Percentiles rank a stretch among this genome's conserved stretches.
phyloP scores from a whole-genome alignment of 1,140 invertebrate genomes.

The Bombus huntii region DNA sequence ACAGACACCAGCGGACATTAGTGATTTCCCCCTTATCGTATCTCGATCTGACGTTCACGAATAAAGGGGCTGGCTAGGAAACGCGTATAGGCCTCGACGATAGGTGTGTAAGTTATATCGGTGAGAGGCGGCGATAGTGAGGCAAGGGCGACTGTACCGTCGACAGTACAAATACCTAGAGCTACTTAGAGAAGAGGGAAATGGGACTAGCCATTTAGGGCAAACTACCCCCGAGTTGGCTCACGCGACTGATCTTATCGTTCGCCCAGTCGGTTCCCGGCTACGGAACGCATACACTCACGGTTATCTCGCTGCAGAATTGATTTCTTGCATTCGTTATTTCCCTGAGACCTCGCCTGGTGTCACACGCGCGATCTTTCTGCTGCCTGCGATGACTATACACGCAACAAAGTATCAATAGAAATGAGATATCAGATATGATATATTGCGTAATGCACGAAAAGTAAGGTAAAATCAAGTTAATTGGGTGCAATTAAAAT shows the following conservation, averaged over 20 bases:
- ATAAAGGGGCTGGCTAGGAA: slow-evolving; percentile 15
- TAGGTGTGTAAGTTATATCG: slow-evolving; percentile 30
- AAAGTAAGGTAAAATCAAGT: not conserved
- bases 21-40: slow-evolving; percentile 66
- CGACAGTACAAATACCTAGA: slow-evolving; percentile 65
- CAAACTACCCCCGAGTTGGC: slow-evolving; percentile 69
- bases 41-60: slow-evolving; percentile 42
- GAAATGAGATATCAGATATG: not conserved
- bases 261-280: slow-evolving; percentile 55
- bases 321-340: slow-evolving; percentile 73
- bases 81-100: slow-evolving; percentile 35
- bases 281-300: slow-evolving; percentile 37
- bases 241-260: slow-evolving; percentile 77
- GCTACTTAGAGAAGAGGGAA: slow-evolving; percentile 73
- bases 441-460: not conserved
- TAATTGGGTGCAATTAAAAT: not conserved
- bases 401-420: not conserved
- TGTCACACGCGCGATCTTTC: slow-evolving; percentile 25
- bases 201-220: slow-evolving; percentile 72
- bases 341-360: slow-evolving; percentile 49
- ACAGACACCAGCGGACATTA: slow-evolving; percentile 21
- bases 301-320: slow-evolving; percentile 62
- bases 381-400: slow-evolving; percentile 40
- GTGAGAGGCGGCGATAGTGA: slow-evolving; percentile 47
- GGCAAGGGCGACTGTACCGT: slow-evolving; percentile 37